Evolutionary conservation across 2,113 vertebrate species (phyloP), one percentile per base, ranked within the genome.

Genomic region (Scortum barcoo): DNA sequence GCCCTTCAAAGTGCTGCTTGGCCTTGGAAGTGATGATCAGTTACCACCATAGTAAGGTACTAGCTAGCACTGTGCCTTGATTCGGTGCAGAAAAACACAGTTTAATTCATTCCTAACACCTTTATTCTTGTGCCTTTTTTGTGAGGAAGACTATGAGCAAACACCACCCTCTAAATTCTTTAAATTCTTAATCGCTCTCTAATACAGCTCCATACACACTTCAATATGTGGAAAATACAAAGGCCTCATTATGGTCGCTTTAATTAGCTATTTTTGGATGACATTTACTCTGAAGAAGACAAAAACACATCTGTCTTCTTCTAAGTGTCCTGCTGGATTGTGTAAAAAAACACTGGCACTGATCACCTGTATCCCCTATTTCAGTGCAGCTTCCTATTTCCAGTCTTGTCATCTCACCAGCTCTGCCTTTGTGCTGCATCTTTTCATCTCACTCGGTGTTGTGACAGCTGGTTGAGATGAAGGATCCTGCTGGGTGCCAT

Each of bases 381-480:
- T 78, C 65, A 26, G n/a, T 26, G 0, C 38, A 62, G 48, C 61
- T 66, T 78, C 83, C 78, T 56, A 0, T 61, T 61, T 53, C 77
- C 48, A 61, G 53, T 54, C 61, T 22, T 69, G 22, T 44, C 57
- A 56, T 46, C 12, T n/a, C 40, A 65, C 68, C 11, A 17, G 53
- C 5, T 8, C n/a, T 80, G 71, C 77, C 60, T 82, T 57, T 46
- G 74, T 81, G 56, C 63, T 60, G 33, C 58, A 24, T 87, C 74
- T 85, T 76, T 72, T 90, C 69, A 68, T 86, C 66, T 75, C 19
- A 19, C 48, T 79, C 20, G n/a, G 44, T 91, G 85, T 90, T 92
- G 81, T 89, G 80, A 92, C 91, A 93, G 91, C 89, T 91, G 87
- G 38, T 10, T 8, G 26, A 74, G 54, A 78, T 53, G 77, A 86